Percentiles rank a stretch among this genome's conserved stretches.
Evolutionary conservation across 2,113 vertebrate genomes (phyloP).

Genomic region (Thamnophis sirtalis): DNA sequence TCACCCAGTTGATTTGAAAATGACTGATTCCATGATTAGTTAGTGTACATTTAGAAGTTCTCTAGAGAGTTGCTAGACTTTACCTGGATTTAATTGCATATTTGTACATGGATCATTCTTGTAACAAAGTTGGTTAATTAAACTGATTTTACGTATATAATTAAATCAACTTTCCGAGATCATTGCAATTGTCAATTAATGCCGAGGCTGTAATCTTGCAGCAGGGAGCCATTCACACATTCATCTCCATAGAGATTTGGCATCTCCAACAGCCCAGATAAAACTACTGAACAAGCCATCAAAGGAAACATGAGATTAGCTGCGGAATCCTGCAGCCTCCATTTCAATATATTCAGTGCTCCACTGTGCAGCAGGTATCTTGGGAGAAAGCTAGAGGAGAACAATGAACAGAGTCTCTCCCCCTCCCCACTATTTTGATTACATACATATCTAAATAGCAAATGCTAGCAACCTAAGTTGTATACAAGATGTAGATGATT

Average conservation of each 20-base stretch:
- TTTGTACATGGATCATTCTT: background rate
- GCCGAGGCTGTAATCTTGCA: background rate
- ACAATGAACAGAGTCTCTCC: background rate
- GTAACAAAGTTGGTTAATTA: background rate
- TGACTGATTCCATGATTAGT: background rate
- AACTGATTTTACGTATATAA: background rate
- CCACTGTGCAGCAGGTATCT: background rate
- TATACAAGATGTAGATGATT: slow-evolving; percentile 5
- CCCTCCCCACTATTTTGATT: background rate
- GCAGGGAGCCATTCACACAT: background rate
- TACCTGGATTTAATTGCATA: background rate
- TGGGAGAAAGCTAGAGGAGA: background rate
- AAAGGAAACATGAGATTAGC: background rate
- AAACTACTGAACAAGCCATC: background rate
- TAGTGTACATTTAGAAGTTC: background rate
- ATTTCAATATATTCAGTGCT: background rate
- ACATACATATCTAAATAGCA: background rate
- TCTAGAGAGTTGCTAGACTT: background rate
- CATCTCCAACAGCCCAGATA: background rate
- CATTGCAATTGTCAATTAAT: background rate
- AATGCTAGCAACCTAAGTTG: slow-evolving; percentile 17
- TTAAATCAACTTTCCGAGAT: background rate
- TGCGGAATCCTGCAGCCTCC: background rate
- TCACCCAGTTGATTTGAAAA: background rate
- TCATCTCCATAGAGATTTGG: background rate